A percentile compares a stretch with the other conserved stretches of the same genome.
Evolutionary conservation across 2,113 vertebrate genomes (phyloP).

Genomic region (Cyrtonyx montezumae): DNA sequence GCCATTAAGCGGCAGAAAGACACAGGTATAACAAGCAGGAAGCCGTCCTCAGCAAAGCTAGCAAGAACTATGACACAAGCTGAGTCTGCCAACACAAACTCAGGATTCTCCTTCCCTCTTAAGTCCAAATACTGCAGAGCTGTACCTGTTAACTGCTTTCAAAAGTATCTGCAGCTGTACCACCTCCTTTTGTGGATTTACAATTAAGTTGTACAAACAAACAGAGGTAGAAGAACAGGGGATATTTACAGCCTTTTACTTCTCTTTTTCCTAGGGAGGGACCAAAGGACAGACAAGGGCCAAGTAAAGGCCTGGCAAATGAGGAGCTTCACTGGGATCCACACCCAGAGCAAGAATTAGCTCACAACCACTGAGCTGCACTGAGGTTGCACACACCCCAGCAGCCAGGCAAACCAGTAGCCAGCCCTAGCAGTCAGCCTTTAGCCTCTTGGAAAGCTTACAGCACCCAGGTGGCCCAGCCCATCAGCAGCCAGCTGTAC

Average conservation of each 20-base stretch:
- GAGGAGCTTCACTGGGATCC: background rate
- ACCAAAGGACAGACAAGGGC: background rate
- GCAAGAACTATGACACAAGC: background rate
- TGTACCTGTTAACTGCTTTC: background rate
- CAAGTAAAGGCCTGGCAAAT: background rate
- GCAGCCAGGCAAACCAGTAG: background rate
- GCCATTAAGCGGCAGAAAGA: background rate
- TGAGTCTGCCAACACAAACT: background rate
- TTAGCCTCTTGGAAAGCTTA: background rate
- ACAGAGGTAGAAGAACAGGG: background rate
- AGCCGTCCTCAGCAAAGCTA: background rate
- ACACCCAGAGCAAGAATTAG: background rate
- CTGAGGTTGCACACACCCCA: accelerated
- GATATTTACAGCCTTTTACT: background rate
- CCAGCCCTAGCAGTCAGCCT: background rate
- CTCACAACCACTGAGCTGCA: background rate
- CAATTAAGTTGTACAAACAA: background rate
- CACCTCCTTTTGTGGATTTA: background rate
- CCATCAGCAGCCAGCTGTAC: background rate
- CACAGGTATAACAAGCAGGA: background rate
- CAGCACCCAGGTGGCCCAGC: background rate
- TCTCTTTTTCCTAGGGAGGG: background rate
- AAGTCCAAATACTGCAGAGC: background rate
- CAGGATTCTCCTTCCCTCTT: accelerated
- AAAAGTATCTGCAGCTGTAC: background rate